Percentiles rank a stretch among this genome's conserved stretches.
These are phyloP conservation scores for Exaiptasia diaphana DNA, from an alignment of 64 coral and sea anemone genomes.

Conservation along the genomic window DNA sequence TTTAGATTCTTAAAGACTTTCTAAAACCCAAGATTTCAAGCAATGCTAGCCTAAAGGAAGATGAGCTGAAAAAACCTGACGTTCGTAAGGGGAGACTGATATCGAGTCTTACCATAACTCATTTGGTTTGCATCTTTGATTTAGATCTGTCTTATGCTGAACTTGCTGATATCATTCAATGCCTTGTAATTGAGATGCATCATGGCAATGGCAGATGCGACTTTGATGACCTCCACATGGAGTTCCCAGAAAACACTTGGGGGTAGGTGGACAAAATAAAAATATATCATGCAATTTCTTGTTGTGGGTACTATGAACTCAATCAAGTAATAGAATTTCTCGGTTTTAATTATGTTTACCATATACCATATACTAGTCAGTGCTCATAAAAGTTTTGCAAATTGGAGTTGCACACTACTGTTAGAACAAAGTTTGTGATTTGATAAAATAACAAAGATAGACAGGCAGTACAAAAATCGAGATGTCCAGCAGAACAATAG, in stretches of 20 bases:
- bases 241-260: slow-evolving; percentile 25
- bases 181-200: neutral
- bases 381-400: no score
- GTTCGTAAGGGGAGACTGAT: neutral
- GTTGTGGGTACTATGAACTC: no score
- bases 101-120: slow-evolving; percentile 1
- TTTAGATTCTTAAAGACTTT: neutral
- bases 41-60: neutral
- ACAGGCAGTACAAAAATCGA: no score
- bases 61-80: neutral
- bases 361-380: no score
- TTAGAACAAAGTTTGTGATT: no score
- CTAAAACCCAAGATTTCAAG: neutral
- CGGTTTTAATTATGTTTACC: no score
- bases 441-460: no score
- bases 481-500: no score
- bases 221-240: slow-evolving; percentile 1
- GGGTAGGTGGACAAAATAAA: slow-evolving; percentile 1
- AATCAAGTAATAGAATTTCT: no score
- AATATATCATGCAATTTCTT: no score
- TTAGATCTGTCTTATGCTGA: neutral
- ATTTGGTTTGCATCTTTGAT: neutral
- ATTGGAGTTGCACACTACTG: no score
- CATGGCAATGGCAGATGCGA: neutral
- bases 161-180: neutral